These are phyloP conservation scores for Acrocephalus scirpaceus DNA, from an alignment of 2,797 vertebrate species.

Conservation along the genomic window DNA sequence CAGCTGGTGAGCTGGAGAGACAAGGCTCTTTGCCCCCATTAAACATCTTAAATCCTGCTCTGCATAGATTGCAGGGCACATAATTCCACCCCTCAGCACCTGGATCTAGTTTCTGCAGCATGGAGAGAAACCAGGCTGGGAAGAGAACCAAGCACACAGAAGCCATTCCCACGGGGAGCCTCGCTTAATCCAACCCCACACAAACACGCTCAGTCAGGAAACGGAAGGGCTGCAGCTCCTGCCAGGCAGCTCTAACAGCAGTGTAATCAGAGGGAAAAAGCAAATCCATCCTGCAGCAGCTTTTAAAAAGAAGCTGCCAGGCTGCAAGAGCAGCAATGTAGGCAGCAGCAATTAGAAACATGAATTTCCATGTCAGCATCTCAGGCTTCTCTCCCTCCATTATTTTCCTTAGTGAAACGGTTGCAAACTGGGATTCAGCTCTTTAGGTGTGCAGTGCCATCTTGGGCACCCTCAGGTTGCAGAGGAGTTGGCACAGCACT, in stretches of 20 bases:
- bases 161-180: not conserved
- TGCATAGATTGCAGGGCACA: not conserved
- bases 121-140: not conserved
- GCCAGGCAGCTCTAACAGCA: not conserved
- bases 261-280: not conserved
- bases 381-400: not conserved
- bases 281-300: not conserved
- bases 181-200: not conserved
- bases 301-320: not conserved
- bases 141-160: not conserved
- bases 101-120: not conserved
- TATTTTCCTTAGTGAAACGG: not conserved
- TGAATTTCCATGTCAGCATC: not conserved
- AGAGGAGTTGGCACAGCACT: not conserved
- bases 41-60: not conserved
- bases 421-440: not conserved
- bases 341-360: not conserved
- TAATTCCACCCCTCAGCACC: not conserved
- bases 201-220: not conserved
- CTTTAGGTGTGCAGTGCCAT: not conserved
- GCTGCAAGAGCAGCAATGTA: not conserved
- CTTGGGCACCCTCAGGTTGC: not conserved
- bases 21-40: not conserved
- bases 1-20: not conserved
- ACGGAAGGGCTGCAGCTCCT: not conserved